Base-by-base conservation (phyloP, 1,140 invertebrate species). In the Ceratosolen fusciceps region DNA sequence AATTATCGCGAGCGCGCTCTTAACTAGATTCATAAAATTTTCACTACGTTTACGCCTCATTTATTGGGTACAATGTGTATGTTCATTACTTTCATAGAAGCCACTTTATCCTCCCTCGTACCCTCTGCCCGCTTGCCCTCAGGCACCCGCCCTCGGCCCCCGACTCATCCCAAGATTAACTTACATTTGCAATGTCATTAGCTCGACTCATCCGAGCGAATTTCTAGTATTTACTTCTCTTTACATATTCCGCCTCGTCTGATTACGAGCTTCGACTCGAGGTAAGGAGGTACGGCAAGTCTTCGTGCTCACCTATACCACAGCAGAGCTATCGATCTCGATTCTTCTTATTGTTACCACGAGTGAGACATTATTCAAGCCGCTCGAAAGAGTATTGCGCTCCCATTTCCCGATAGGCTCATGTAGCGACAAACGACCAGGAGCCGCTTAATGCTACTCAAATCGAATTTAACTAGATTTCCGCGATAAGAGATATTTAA, bases 1-100 rank as follows among this genome's bases (percentile, higher is more conserved):
- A 70, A 54, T 77, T 58, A 77, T 68, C 56, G 52, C 65, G 52
- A 49, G 4, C n/a, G 52, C 34, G 65, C 26, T 2, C 24, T 49
- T 65, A 76, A 76, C 47, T 54, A 62, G 34, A 74, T 74, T 74
- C 56, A 62, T 73, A 34, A 58, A 73, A 73, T 73, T 73, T 73
- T 73, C 71, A 76, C 62, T 39, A 47, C 24, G 14, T 34, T 67
- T 34, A 65, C 58, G 37, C 7, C 60, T 65, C 60, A 65, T 65
- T 65, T 65, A 65, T 65, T 65, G 31, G 60, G 31, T 37, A 65
- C 60, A 65, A 65, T 65, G 60, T 65, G 31, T 65, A 65, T 19
- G 60, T 65, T 65, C 60, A 65, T 65, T 65, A 65, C 60, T 65
- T 65, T 37, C 60, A 65, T 65, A 65, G 60, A 65, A 65, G 31